phyloP scores from a whole-genome alignment of 2,797 vertebrate genomes.

The Alauda arvensis region DNA sequence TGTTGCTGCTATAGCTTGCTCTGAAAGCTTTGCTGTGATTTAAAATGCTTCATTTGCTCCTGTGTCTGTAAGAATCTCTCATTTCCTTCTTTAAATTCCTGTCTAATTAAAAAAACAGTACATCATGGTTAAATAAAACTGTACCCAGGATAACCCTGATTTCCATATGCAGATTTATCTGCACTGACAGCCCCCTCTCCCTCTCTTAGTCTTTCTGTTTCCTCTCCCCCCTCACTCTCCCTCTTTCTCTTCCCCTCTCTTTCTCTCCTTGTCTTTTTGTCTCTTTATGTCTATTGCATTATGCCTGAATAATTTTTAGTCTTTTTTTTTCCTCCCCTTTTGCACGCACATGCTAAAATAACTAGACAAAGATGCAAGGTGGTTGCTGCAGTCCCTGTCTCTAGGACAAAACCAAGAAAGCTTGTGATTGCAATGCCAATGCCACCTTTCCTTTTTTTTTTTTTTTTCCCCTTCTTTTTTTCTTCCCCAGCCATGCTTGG shows the following conservation, averaged over 20 bases:
- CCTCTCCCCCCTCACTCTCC: slow-evolving; percentile 50
- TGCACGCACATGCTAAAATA: slow-evolving; percentile 60
- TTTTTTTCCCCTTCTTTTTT: neutral
- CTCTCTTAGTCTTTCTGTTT: slow-evolving; percentile 58
- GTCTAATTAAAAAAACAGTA: slow-evolving; percentile 78
- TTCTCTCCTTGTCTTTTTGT: slow-evolving; percentile 64
- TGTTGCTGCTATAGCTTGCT: slow-evolving; percentile 24
- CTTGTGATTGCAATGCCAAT: slow-evolving; percentile 75
- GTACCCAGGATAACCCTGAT: slow-evolving; percentile 87
- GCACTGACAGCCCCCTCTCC: slow-evolving; percentile 82
- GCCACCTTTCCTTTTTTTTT: slow-evolving; percentile 64
- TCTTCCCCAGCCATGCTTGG: neutral
- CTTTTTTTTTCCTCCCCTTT: slow-evolving; percentile 57
- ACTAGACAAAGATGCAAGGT: slow-evolving; percentile 69
- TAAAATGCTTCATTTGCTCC: slow-evolving; percentile 51
- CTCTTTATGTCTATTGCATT: slow-evolving; percentile 78
- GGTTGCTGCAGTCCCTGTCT: slow-evolving; percentile 65
- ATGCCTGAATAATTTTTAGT: slow-evolving; percentile 79
- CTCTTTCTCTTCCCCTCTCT: slow-evolving; percentile 65
- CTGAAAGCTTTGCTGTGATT: slow-evolving; percentile 45
- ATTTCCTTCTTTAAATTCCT: slow-evolving; percentile 70
- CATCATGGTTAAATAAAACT: slow-evolving; percentile 84
- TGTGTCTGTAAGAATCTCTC: slow-evolving; percentile 54
- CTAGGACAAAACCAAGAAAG: slow-evolving; percentile 34
- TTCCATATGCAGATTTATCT: slow-evolving; percentile 98